phyloP scores from a whole-genome alignment of 2,113 vertebrate genomes.

The Oreochromis aureus region DNA sequence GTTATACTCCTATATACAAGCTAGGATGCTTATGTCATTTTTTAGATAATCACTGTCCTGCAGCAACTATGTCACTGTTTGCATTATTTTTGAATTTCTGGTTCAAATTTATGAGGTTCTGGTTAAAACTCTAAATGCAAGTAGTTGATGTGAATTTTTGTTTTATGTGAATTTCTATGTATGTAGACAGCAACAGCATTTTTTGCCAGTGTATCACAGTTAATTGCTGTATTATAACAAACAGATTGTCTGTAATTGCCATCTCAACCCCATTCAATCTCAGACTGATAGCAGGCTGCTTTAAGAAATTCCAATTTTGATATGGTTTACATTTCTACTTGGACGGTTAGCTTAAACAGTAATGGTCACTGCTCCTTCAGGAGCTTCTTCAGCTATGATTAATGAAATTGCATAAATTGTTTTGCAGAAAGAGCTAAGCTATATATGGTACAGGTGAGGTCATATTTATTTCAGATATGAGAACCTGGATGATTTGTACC shows the following conservation, averaged over 20 bases:
- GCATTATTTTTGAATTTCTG: not conserved
- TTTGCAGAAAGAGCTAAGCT: not conserved
- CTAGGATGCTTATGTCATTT: not conserved
- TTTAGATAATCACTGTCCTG: not conserved
- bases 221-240: not conserved
- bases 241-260: not conserved
- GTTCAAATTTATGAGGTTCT: not conserved
- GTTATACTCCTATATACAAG: too few species aligned
- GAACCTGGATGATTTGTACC: not conserved
- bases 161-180: not conserved
- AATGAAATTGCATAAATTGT: not conserved
- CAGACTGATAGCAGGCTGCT: not conserved
- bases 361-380: not conserved
- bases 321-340: not conserved
- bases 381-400: not conserved
- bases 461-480: not conserved
- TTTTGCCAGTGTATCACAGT: not conserved
- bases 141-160: not conserved
- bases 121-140: not conserved
- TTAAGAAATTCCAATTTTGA: not conserved
- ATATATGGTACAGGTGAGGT: not conserved
- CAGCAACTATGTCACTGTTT: not conserved
- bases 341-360: not conserved
- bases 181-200: not conserved
- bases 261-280: not conserved